Conservation (phyloP, 1,140 invertebrate species). For the Carposina sasakii region DNA sequence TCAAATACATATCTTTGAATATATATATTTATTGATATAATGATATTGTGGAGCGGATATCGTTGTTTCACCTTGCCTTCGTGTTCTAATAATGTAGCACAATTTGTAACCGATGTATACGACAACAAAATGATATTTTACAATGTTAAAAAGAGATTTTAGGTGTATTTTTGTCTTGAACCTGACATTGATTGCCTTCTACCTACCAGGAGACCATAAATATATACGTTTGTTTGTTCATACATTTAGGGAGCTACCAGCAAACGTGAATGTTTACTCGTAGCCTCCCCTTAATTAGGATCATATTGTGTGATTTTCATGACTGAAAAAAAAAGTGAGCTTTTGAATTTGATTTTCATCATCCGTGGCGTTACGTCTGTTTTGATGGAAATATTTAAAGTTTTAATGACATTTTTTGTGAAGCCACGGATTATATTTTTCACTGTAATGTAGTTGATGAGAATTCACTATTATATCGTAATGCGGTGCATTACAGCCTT, state of each 20-base stretch:
- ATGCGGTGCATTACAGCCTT: constrained; percentile 64
- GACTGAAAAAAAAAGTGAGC: constrained; percentile 33
- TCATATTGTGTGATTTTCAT: constrained; percentile 30
- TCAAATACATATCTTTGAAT: constrained; percentile 67
- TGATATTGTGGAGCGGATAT: constrained; percentile 45
- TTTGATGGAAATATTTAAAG: constrained; percentile 6
- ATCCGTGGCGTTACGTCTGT: no score
- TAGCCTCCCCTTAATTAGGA: no score
- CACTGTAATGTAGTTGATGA: no score
- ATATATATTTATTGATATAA: constrained; percentile 40
- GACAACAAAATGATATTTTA: constrained; percentile 69
- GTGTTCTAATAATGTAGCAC: constrained; percentile 68
- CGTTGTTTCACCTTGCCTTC: constrained; percentile 66
- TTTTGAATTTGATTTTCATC: no score
- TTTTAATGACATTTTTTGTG: no score
- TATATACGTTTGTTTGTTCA: no score
- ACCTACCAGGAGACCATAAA: constrained; percentile 42
- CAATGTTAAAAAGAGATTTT: constrained; percentile 68
- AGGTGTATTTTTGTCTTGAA: constrained; percentile 63
- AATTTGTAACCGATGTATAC: constrained; percentile 72
- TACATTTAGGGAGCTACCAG: no score
- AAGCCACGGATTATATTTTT: no score
- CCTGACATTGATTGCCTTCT: constrained; percentile 58
- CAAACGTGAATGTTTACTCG: no score
- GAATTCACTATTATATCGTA: constrained; percentile 33